phyloP scores from a whole-genome alignment of 2,888 invertebrate species.

The Callyntrura sp. region DNA sequence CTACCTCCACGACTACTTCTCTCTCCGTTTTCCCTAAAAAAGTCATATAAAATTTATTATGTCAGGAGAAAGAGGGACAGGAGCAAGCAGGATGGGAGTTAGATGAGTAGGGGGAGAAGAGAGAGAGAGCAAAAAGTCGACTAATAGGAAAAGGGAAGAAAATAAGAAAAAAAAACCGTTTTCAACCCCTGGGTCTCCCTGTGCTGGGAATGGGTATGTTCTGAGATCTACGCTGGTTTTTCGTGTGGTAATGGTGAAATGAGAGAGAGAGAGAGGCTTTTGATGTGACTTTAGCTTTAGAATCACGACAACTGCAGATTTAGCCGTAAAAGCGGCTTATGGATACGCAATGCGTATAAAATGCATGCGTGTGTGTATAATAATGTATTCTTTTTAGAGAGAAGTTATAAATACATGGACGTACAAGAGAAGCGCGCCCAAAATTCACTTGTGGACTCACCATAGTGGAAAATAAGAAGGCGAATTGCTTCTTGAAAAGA shows the following conservation, averaged over 20 bases:
- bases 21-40: slow-evolving; percentile 70
- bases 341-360: slow-evolving; percentile 62
- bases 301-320: slow-evolving; percentile 71
- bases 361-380: not conserved
- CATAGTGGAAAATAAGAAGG: slow-evolving; percentile 69
- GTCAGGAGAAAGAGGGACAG: slow-evolving; percentile 77
- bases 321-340: slow-evolving; percentile 69
- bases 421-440: slow-evolving; percentile 14
- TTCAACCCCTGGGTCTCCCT: slow-evolving; percentile 54
- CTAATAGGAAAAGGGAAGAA: slow-evolving; percentile 74
- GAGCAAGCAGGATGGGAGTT: slow-evolving; percentile 58
- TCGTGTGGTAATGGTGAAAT: not conserved
- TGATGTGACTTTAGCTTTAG: slow-evolving; percentile 67
- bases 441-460: slow-evolving; percentile 68
- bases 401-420: not conserved
- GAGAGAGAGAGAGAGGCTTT: slow-evolving; percentile 49
- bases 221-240: not conserved
- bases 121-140: slow-evolving; percentile 62
- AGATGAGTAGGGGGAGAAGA: slow-evolving; percentile 39
- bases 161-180: slow-evolving; percentile 45
- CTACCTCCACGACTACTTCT: slow-evolving; percentile 44
- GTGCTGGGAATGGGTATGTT: not conserved
- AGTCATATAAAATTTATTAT: slow-evolving; percentile 84
- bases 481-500: slow-evolving; percentile 62
- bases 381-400: not conserved